These are phyloP conservation scores for Crotalus viridis DNA, from an alignment of 2,113 vertebrate species.

Conservation along the genomic window DNA sequence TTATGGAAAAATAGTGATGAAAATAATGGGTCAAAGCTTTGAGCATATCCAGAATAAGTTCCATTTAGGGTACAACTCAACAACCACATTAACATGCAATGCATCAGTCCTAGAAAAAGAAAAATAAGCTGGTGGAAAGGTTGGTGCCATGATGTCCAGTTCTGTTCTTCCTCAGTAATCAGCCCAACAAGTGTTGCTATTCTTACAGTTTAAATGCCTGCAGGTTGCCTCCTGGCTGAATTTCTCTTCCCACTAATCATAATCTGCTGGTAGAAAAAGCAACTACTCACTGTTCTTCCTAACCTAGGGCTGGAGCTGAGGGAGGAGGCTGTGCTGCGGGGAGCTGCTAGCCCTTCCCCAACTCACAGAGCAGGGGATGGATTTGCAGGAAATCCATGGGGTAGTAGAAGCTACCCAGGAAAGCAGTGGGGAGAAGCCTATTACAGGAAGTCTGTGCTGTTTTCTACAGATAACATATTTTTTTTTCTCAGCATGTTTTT, in stretches of 20 bases:
- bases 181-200: not conserved
- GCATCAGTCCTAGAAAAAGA: not conserved
- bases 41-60: not conserved
- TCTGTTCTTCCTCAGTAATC: not conserved
- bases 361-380: not conserved
- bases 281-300: not conserved
- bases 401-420: not conserved
- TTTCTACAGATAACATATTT: constrained; percentile 41
- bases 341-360: not conserved
- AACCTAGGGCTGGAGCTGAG: not conserved
- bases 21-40: not conserved
- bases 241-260: not conserved
- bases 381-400: not conserved
- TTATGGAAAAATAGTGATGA: not conserved
- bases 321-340: not conserved
- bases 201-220: not conserved
- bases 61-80: not conserved
- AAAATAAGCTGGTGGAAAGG: not conserved
- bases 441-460: constrained; percentile 37
- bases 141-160: not conserved
- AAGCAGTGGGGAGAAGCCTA: not conserved
- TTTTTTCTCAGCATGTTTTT: constrained; percentile 36
- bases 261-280: not conserved
- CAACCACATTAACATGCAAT: not conserved
- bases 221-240: not conserved